Percentiles rank a stretch among this genome's conserved stretches.
Conservation (phyloP, 2,888 invertebrate genomes). For the Gastracanthus pulcherrimus region DNA sequence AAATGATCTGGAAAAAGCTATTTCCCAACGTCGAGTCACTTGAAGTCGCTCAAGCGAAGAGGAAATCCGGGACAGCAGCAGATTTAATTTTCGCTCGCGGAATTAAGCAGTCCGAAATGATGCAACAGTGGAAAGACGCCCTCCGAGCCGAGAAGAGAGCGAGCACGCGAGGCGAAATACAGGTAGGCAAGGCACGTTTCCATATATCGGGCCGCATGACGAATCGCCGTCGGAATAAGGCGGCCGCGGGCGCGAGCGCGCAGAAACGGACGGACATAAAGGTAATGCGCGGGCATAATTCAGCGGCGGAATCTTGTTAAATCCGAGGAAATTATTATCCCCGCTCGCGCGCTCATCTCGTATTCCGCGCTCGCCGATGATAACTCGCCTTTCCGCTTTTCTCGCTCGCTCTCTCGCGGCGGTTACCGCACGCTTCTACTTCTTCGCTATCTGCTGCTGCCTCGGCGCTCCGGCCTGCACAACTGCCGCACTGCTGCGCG, state of each 20-base stretch:
- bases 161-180: neutral
- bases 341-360: conserved; percentile 49
- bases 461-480: too few relatives aligned
- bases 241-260: neutral
- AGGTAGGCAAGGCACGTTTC: conserved; percentile 3
- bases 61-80: neutral
- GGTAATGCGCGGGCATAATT: conserved; percentile 45
- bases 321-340: conserved; percentile 54
- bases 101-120: conserved; percentile 20
- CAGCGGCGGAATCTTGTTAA: conserved; percentile 54
- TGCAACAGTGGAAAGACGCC: neutral
- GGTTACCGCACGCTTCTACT: neutral
- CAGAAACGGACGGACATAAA: conserved; percentile 5
- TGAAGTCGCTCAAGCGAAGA: neutral
- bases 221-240: conserved; percentile 39
- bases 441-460: too few relatives aligned
- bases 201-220: conserved; percentile 6
- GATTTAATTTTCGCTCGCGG: conserved; percentile 16
- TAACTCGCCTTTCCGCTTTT: conserved; percentile 42
- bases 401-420: neutral
- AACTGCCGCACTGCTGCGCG: too few relatives aligned
- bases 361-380: conserved; percentile 50
- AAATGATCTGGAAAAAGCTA: too few relatives aligned
- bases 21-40: too few relatives aligned
- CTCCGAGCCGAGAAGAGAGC: neutral